These are phyloP conservation scores for Pseudonaja textilis DNA, from an alignment of 2,113 vertebrate species.

Conservation along the genomic window DNA sequence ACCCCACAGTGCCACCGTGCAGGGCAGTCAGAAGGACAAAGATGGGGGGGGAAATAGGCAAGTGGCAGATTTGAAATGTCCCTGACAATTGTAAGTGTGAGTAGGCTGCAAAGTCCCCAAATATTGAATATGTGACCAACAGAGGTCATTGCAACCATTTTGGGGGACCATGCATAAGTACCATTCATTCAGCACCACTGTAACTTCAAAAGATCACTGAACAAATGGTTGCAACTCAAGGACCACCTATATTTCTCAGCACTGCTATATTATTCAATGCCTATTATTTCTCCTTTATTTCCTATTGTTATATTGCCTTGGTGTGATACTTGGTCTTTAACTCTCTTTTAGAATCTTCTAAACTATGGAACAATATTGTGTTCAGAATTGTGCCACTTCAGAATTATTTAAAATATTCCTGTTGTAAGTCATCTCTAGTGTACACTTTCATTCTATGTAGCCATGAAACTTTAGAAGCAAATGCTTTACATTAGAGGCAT, in stretches of 20 bases:
- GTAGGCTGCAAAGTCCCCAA: not conserved
- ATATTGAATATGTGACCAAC: not conserved
- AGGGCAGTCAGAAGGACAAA: not conserved
- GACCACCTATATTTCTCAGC: not conserved
- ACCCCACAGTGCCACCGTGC: not conserved
- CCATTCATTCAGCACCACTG: not conserved
- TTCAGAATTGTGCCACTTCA: not conserved
- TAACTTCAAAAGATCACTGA: not conserved
- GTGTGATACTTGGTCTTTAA: not conserved
- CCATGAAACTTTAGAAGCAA: conserved; percentile 4
- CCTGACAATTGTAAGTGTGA: not conserved
- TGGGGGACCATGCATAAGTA: not conserved
- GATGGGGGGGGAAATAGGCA: not conserved
- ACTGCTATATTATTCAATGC: not conserved
- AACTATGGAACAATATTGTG: not conserved
- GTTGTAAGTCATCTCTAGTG: not conserved
- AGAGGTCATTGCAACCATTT: not conserved
- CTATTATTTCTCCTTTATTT: not conserved
- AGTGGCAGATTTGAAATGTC: not conserved
- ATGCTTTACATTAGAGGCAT: conserved; percentile 4
- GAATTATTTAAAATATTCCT: not conserved
- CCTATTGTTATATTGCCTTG: not conserved
- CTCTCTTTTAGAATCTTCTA: not conserved
- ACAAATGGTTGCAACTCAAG: not conserved
- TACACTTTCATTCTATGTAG: not conserved